These are phyloP conservation scores for Lymantria dispar DNA, from an alignment of 2,888 invertebrate species.

Conservation along the genomic window DNA sequence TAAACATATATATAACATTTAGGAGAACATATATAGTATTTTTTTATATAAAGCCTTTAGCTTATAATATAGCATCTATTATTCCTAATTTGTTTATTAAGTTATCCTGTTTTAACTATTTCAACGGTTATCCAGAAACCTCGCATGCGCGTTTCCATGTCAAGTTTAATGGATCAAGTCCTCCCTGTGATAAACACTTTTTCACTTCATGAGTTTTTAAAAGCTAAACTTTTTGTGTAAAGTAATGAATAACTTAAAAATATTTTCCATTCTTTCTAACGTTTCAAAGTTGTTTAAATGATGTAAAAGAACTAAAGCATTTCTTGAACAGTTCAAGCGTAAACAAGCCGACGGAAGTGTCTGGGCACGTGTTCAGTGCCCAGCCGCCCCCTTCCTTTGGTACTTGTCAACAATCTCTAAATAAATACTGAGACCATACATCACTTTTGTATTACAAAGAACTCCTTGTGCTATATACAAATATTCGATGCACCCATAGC, in stretches of 20 bases:
- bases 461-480: too few relatives aligned
- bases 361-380: slow-evolving; percentile 57
- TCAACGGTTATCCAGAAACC: too few relatives aligned
- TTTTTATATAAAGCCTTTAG: neutral
- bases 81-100: neutral
- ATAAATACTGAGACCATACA: slow-evolving; percentile 41
- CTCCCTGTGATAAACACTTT: too few relatives aligned
- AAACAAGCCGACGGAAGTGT: slow-evolving; percentile 54
- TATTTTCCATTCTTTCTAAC: neutral
- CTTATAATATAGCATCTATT: neutral
- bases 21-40: too few relatives aligned
- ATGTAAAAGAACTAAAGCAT: slow-evolving; percentile 6
- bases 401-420: slow-evolving; percentile 44
- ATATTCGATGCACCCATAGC: too few relatives aligned
- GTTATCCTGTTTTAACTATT: too few relatives aligned
- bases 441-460: neutral
- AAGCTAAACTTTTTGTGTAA: too few relatives aligned
- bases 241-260: too few relatives aligned
- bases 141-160: too few relatives aligned
- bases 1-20: too few relatives aligned
- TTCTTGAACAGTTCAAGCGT: slow-evolving; percentile 20
- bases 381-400: slow-evolving; percentile 48
- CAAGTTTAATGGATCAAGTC: too few relatives aligned
- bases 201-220: too few relatives aligned
- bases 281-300: neutral